Base-by-base conservation (phyloP, 1,140 invertebrate species). In the Neoseiulus cucumeris region DNA sequence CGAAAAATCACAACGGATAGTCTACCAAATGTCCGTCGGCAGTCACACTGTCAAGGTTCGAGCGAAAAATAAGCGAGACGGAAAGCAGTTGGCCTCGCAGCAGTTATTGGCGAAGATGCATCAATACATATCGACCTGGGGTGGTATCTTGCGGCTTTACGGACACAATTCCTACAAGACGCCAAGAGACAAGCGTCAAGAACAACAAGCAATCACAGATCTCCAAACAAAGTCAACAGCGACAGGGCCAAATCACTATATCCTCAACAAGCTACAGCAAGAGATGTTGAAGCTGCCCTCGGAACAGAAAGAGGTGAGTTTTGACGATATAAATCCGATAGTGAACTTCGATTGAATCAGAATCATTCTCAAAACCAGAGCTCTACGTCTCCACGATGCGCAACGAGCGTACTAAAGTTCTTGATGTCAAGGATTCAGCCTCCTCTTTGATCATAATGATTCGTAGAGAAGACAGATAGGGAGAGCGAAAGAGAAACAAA, bases 11-110 rank as follows among this genome's bases (percentile, higher is more conserved):
- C 89, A 95, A 74, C 85, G 86, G 68, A 94, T 94, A 75, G 88
- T 94, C 78, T 91, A 92, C 72, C 87, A 85, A 44, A 93, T 98
- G 88, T 85, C 83, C 12, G 91, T 95, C 51, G 91, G 91, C 17
- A 90, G 92, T 73, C 90, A 96, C 72, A 85, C 82, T 17, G 78
- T 76, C 51, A 66, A 75, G 72, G 76, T 79, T 33, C 71, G 76
- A 22, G 95, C 91, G 75, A 89, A 91, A 72, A 97, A 96, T 77
- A 97, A 97, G 77, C 84, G 90, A 71, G 91, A 93, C 72, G 93
- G 92, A n/a, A 97, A 97, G 75, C 93, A 98, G 74, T 78, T 87
- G 70, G 92, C 92, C 12, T 90, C 91, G 17, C 93, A 97, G 77
- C 84, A 87, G n/a, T 91, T 98, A 69, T 75, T 98, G 33, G 87